These are phyloP conservation scores for Oophaga sylvatica DNA, from an alignment of 2,797 vertebrate genomes.

Conservation along the genomic window DNA sequence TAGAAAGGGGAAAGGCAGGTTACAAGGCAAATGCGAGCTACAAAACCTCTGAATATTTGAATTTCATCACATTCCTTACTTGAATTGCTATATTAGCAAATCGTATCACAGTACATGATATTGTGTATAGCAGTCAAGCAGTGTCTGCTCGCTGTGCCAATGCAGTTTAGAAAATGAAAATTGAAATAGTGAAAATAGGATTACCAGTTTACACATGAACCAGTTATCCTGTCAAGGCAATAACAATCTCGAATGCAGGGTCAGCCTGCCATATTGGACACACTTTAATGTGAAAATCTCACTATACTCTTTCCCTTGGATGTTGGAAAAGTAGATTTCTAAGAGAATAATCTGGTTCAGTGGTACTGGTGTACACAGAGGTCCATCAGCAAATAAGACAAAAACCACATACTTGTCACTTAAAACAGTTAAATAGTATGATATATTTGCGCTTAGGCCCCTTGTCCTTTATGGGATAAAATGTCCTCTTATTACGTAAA, in stretches of 20 bases:
- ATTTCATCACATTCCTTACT: neutral
- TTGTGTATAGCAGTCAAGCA: neutral
- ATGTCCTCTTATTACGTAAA: no score
- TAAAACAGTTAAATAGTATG: no score
- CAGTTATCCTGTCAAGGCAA: neutral
- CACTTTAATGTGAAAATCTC: no score
- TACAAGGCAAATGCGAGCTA: constrained; percentile 15
- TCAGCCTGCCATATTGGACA: neutral
- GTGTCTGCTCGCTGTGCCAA: neutral
- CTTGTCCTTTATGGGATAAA: no score
- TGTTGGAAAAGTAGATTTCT: no score
- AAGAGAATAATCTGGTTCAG: no score
- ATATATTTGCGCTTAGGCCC: no score
- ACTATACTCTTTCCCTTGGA: no score
- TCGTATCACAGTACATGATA: neutral
- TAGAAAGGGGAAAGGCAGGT: constrained; percentile 9
- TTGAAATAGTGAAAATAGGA: neutral
- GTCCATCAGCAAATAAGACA: no score
- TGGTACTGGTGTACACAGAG: no score
- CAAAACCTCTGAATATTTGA: constrained; percentile 20
- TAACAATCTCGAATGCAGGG: neutral
- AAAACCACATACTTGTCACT: no score
- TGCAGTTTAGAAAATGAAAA: neutral
- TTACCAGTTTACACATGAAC: neutral
- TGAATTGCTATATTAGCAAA: neutral